Evolutionary conservation across 2,797 vertebrate genomes (phyloP).

Genomic region (Percopsis omiscomaycus): DNA sequence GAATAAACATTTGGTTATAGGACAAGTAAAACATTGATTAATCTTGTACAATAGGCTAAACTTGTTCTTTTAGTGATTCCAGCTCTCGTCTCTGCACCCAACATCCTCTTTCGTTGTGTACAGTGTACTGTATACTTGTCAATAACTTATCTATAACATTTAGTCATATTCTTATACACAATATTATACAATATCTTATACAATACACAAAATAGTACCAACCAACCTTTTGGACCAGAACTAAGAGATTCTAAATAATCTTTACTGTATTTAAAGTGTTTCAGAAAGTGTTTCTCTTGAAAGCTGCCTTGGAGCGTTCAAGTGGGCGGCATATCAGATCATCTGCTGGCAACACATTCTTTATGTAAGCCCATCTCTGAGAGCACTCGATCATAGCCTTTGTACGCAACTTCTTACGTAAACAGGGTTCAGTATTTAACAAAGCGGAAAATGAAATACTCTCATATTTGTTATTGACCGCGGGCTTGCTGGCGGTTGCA

Average conservation of each 20-base stretch:
- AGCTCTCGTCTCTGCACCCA: neutral
- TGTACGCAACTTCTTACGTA: constrained; percentile 31
- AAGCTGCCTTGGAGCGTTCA: constrained; percentile 48
- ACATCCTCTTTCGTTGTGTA: constrained; percentile 6
- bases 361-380: constrained; percentile 45
- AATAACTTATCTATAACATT: neutral
- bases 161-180: neutral
- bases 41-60: constrained; percentile 28
- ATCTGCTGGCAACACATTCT: constrained; percentile 49
- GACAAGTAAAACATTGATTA: constrained; percentile 28
- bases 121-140: neutral
- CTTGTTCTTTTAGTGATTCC: constrained; percentile 10
- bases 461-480: constrained; percentile 27
- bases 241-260: constrained; percentile 42
- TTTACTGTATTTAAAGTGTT: constrained; percentile 7
- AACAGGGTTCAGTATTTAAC: constrained; percentile 42
- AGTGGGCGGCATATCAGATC: constrained; percentile 44
- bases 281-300: constrained; percentile 16
- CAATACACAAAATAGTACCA: constrained; percentile 7
- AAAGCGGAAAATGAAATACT: constrained; percentile 32
- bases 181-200: constrained; percentile 2
- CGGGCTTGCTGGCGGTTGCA: constrained; percentile 42
- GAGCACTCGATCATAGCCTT: constrained; percentile 20
- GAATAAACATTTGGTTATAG: constrained; percentile 30
- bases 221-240: constrained; percentile 15